Conservation (phyloP, 2,888 invertebrate species). For the Cephus pygmeus region DNA sequence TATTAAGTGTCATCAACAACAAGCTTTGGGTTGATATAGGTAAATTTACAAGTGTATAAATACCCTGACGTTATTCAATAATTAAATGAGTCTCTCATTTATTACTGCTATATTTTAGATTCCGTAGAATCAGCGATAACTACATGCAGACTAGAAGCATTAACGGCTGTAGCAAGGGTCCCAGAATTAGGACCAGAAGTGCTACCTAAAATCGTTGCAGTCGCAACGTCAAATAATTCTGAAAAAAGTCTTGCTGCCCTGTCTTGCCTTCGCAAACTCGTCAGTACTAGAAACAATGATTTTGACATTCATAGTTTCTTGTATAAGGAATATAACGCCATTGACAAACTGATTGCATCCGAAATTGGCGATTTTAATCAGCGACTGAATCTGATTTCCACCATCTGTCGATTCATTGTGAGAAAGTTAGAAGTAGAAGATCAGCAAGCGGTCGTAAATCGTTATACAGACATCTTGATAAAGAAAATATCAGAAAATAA, state of each 20-base stretch:
- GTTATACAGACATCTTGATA: slow-evolving; percentile 60
- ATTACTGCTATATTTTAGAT: slow-evolving; percentile 37
- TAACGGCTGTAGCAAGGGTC: slow-evolving; percentile 45
- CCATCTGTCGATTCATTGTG: slow-evolving; percentile 65
- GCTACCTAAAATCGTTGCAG: slow-evolving; percentile 46
- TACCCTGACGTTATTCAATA: slow-evolving; percentile 43
- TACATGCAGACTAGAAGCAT: slow-evolving; percentile 46
- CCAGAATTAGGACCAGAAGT: slow-evolving; percentile 42
- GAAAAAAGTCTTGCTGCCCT: slow-evolving; percentile 28
- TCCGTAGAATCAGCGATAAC: slow-evolving; percentile 25
- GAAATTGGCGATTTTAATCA: slow-evolving; percentile 40
- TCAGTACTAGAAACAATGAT: slow-evolving; percentile 43
- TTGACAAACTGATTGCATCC: slow-evolving; percentile 63
- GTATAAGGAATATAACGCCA: slow-evolving; percentile 62
- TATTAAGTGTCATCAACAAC: slow-evolving; percentile 68
- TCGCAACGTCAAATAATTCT: slow-evolving; percentile 30
- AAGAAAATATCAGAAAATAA: slow-evolving; percentile 56
- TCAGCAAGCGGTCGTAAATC: slow-evolving; percentile 66
- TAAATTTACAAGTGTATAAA: slow-evolving; percentile 37
- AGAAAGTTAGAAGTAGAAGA: slow-evolving; percentile 62
- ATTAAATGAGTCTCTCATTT: slow-evolving; percentile 9
- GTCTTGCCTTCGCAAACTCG: slow-evolving; percentile 55
- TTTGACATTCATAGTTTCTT: slow-evolving; percentile 62
- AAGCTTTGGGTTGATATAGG: slow-evolving; percentile 50
- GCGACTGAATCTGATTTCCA: slow-evolving; percentile 62